Base-by-base conservation (phyloP, 2,888 invertebrate genomes). In the Rotaria socialis region DNA sequence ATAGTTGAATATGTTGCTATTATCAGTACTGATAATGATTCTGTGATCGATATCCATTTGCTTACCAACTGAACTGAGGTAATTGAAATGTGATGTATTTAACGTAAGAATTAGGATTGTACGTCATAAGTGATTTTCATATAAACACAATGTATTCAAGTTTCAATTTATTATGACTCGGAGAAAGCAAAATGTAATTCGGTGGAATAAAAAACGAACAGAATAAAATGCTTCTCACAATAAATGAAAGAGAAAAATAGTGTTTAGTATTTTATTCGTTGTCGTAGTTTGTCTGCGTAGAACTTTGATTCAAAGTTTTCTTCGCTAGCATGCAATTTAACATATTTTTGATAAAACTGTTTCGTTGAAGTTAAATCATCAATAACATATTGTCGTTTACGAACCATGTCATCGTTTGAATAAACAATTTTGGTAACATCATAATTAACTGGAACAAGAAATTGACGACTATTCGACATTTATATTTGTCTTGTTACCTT, bases 381-480 rank as follows among this genome's bases (percentile, higher is more conserved):
- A 35, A 67, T 41, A 35, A 35, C 19, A 67, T 67, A 67, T 67
- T 19, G 35, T 67, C 67, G 67, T 67, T 67, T 67, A 67, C 6
- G 35, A 67, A 67, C 67, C 11, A 67, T 67, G 16, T 27, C 67
- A 41, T 41, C 67, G 19, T 16, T 7, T 35, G 35, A 5, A 67
- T 67, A 67, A 27, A 67, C 67, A 7, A 1, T 16, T 35, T 67
- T 27, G 14, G 67, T 41, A 35, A 35, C 35, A 67, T 67, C 67
- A 67, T 67, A 67, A 67, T 67, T 67, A 67, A 67, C 35, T 35
- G 67, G 35, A 35, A 67, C 27, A 19, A 67, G 35, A 67, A 67
- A 67, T 67, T 67, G 35, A 67, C 67, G 67, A 67, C 35, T 67
- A 67, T 35, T 67, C 35, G 67, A 67, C 67, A 67, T 67, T 67